Evolutionary conservation across 2,113 vertebrate species (phyloP).

Genomic region (Condylura cristata): DNA sequence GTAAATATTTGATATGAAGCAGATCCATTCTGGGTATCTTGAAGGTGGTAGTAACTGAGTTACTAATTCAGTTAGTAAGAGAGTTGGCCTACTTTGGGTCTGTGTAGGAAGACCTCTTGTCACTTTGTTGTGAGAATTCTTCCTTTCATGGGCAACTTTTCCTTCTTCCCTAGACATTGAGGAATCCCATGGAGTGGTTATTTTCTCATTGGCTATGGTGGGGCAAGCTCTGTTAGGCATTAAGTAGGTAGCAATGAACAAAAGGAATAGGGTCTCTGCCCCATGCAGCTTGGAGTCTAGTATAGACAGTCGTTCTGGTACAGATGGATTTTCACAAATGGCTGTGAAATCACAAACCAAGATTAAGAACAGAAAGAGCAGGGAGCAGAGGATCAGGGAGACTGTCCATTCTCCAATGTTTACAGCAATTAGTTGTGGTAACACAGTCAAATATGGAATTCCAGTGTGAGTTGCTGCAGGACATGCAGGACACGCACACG

Average conservation of each 20-base stretch:
- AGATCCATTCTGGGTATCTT: neutral
- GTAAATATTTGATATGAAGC: neutral
- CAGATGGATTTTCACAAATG: neutral
- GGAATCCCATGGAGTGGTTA: neutral
- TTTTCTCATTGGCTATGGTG: neutral
- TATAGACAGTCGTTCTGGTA: neutral
- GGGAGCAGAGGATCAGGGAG: rapidly evolving
- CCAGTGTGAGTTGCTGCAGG: neutral
- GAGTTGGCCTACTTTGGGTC: neutral
- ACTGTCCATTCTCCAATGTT: neutral
- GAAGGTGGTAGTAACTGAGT: no score
- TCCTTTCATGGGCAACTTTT: neutral
- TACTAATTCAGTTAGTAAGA: neutral
- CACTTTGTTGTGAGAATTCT: neutral
- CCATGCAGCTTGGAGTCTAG: neutral
- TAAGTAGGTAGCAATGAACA: neutral
- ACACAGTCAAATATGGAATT: neutral
- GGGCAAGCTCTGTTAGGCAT: neutral
- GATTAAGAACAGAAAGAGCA: neutral
- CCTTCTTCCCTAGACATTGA: neutral
- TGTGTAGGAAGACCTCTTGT: neutral
- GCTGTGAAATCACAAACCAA: neutral
- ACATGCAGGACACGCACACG: neutral
- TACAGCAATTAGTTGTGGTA: no score
- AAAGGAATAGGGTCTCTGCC: neutral